phyloP scores from a whole-genome alignment of 2,888 invertebrate species.

The Dasypolia templi region DNA sequence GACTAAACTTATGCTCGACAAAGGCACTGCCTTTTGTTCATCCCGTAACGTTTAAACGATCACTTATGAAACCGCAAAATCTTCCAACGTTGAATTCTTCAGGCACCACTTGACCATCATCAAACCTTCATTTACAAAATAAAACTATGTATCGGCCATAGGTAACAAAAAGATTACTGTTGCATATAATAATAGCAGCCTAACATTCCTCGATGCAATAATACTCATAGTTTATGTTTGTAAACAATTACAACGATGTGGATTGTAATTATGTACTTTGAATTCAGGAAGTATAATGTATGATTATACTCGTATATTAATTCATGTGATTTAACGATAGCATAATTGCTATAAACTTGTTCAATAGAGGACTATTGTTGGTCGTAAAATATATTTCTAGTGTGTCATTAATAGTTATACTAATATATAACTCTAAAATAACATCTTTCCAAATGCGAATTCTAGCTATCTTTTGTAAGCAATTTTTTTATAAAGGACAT shows the following conservation, averaged over 20 bases:
- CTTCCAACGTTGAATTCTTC: not conserved
- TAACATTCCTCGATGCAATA: slow-evolving; percentile 17
- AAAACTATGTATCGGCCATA: slow-evolving; percentile 31
- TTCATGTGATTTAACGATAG: slow-evolving; percentile 2
- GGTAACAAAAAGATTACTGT: slow-evolving; percentile 31
- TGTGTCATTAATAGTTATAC: not conserved
- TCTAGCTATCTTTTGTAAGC: not conserved
- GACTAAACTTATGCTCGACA: not conserved
- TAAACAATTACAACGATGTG: slow-evolving; percentile 37
- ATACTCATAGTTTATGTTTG: slow-evolving; percentile 23
- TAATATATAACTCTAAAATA: not conserved
- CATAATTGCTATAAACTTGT: slow-evolving; percentile 2
- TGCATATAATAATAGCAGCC: slow-evolving; percentile 20
- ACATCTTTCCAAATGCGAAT: not conserved
- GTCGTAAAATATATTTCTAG: not conserved
- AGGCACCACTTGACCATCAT: not conserved
- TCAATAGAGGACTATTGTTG: not conserved
- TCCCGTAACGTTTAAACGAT: too few relatives aligned
- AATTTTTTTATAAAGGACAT: not conserved
- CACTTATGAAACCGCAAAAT: not conserved
- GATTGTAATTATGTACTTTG: slow-evolving; percentile 21
- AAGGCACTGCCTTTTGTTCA: not conserved
- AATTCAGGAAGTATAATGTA: slow-evolving; percentile 25
- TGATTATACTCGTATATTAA: slow-evolving; percentile 7
- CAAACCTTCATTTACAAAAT: not conserved